Conservation (phyloP, 2,797 vertebrate species). For the Syngnathus rostellatus region DNA sequence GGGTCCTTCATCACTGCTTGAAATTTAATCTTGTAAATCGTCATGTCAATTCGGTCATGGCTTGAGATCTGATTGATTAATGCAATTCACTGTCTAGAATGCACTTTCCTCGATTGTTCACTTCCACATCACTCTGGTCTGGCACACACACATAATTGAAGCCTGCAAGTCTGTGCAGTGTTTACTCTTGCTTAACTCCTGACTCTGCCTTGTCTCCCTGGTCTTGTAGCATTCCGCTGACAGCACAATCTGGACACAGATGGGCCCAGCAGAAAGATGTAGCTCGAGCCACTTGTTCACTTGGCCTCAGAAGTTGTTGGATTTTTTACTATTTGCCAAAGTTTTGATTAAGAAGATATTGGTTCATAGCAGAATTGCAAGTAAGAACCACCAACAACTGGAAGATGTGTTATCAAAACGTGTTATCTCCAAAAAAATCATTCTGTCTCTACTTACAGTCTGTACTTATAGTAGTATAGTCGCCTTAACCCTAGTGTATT, state of each 20-base stretch:
- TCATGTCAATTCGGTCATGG: neutral
- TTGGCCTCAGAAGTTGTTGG: neutral
- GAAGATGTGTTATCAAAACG: neutral
- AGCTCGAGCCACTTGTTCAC: neutral
- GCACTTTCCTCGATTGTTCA: neutral
- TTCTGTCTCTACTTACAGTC: neutral
- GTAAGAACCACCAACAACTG: neutral
- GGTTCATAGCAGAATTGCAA: neutral
- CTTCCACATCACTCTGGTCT: neutral
- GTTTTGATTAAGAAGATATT: neutral
- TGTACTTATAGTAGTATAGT: too few relatives aligned
- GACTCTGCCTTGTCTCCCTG: neutral
- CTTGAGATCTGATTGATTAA: neutral
- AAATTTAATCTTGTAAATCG: neutral
- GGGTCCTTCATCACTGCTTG: neutral
- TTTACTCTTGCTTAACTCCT: neutral
- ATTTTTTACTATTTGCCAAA: neutral
- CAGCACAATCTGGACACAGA: constrained; percentile 3
- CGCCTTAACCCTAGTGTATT: too few relatives aligned
- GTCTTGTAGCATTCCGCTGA: neutral
- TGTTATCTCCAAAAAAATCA: neutral
- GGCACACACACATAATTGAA: neutral
- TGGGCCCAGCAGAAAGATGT: neutral
- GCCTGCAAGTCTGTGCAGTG: constrained; percentile 1
- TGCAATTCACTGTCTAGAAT: neutral